Evolutionary conservation across 2,113 vertebrate genomes (phyloP).

Genomic region (Hemiscyllium ocellatum): DNA sequence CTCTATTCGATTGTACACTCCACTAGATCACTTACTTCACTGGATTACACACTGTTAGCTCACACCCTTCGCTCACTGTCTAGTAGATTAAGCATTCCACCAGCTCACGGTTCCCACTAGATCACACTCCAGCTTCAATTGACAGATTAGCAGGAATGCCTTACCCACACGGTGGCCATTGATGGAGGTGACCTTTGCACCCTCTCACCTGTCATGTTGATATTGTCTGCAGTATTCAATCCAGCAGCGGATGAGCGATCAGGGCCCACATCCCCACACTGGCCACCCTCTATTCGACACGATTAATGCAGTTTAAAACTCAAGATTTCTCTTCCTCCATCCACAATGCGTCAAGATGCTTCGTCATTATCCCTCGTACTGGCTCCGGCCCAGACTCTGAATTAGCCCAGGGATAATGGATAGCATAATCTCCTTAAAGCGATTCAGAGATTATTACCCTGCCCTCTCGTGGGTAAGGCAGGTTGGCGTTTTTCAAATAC

Average conservation of each 20-base stretch:
- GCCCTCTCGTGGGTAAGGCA: too few relatives aligned
- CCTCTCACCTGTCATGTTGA: background rate
- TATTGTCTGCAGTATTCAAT: too few relatives aligned
- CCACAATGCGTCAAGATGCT: background rate
- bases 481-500: background rate
- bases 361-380: background rate
- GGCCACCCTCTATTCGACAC: background rate
- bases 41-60: too few relatives aligned
- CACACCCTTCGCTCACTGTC: too few relatives aligned
- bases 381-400: background rate
- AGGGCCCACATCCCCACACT: background rate
- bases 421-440: background rate
- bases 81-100: too few relatives aligned
- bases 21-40: too few relatives aligned
- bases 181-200: background rate
- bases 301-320: background rate
- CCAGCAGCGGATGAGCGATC: background rate
- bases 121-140: background rate
- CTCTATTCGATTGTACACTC: too few relatives aligned
- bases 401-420: background rate
- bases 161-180: too few relatives aligned
- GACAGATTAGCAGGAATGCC: background rate
- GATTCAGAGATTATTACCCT: background rate
- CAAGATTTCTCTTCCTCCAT: background rate
- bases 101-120: background rate